Evolutionary conservation across 2,797 vertebrate genomes (phyloP).

Genomic region (Tiaroga cobitis): DNA sequence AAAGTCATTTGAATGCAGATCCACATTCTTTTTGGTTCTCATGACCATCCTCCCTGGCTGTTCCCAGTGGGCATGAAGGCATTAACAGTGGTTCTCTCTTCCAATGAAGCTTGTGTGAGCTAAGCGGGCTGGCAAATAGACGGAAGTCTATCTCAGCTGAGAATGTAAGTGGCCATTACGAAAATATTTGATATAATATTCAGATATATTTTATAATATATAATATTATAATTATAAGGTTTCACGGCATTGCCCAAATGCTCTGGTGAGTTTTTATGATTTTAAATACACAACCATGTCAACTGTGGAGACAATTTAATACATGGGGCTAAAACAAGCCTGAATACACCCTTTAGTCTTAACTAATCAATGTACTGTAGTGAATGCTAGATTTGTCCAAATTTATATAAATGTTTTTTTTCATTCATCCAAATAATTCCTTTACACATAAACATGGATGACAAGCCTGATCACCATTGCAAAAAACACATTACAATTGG

Average conservation of each 20-base stretch:
- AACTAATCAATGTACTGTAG: neutral
- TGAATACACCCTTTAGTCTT: neutral
- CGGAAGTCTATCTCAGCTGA: neutral
- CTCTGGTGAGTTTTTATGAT: neutral
- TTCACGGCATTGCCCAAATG: neutral
- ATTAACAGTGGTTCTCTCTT: constrained; percentile 26
- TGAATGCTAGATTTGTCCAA: neutral
- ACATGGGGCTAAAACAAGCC: neutral
- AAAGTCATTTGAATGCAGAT: constrained; percentile 40
- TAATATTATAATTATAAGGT: neutral
- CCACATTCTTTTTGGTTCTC: constrained; percentile 38
- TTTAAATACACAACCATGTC: neutral
- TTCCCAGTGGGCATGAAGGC: constrained; percentile 20
- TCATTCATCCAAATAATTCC: neutral
- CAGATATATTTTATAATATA: neutral
- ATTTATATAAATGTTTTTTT: neutral
- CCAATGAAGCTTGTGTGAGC: neutral
- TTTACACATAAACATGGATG: neutral
- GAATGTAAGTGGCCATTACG: neutral
- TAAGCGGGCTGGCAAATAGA: neutral
- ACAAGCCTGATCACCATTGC: neutral
- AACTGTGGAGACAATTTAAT: neutral
- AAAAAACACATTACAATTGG: neutral
- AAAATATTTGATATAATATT: neutral
- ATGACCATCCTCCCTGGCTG: constrained; percentile 24